phyloP scores from a whole-genome alignment of 2,113 vertebrate genomes.

The Lathamus discolor region DNA sequence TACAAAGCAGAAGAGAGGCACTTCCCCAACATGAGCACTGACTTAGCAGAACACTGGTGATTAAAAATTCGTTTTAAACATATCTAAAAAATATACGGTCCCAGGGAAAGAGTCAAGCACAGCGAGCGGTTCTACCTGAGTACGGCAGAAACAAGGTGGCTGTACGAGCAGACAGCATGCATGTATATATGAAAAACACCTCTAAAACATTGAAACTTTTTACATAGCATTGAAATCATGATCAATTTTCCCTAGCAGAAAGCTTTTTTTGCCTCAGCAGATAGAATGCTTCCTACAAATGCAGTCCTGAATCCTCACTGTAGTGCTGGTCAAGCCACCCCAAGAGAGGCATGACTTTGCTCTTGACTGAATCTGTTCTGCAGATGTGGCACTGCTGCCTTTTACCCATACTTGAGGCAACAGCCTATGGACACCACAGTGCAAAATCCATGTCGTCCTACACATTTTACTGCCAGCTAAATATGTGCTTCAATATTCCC shows the following conservation, averaged over 20 bases:
- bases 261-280: neutral
- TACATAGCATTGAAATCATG: neutral
- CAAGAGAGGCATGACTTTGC: neutral
- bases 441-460: neutral
- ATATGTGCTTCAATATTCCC: neutral
- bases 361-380: neutral
- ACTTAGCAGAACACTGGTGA: neutral
- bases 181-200: neutral
- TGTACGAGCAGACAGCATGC: neutral
- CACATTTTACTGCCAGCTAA: neutral
- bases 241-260: neutral
- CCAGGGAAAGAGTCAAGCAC: neutral
- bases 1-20: neutral
- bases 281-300: neutral
- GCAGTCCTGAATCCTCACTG: neutral
- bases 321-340: neutral
- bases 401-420: neutral
- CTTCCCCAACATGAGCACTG: neutral
- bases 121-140: fast-evolving
- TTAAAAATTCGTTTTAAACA: neutral
- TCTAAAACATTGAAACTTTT: neutral
- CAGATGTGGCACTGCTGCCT: neutral
- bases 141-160: neutral
- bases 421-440: neutral
- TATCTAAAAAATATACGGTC: neutral